Base-by-base conservation (phyloP, 2,113 vertebrate species). In the Cochlearius cochlearius region DNA sequence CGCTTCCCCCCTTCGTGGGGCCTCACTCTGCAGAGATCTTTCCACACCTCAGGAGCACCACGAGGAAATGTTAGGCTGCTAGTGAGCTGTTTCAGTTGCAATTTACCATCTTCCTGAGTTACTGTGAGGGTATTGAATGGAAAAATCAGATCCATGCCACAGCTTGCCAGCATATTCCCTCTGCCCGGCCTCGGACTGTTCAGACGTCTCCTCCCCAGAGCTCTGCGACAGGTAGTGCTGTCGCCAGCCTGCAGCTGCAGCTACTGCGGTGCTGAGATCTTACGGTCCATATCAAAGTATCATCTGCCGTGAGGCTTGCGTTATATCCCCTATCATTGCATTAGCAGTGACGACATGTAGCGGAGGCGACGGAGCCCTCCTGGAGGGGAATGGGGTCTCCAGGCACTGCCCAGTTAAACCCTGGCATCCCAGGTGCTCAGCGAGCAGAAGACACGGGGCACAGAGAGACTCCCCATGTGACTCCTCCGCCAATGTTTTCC, bases 81-180 rank as follows among this genome's bases (percentile, higher is more conserved):
- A 94, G 94, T 90, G 94, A 97, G 89, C 75, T 89, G 80, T 93
- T 96, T 73, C 96, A 90, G 90, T 88, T 94, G 92, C 82, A 90
- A 93, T 95, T 96, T 93, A 83, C 80, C 74, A 68, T 92, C 83
- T 94, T 91, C 89, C 89, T 91, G 83, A 76, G 64, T 94, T 94
- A 93, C 90, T 26, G 15, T 27, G 53, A 49, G 56, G 55, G 68
- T 88, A 88, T 36, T 85, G 94, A 88, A 86, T 74, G 91, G 92
- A 97, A 95, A 95, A 95, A 94, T 90, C 63, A 88, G 80, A 94
- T 62, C 90, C 38, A 3, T 84, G 93, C 69, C 89, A 74, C 68
- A 86, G 66, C 62, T 88, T 73, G 71, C 58, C 23, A 63, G 38
- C 29, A 29, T 39, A 85, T 77, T 76, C 58, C 49, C 63, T 92